These are phyloP conservation scores for Vanessa atalanta DNA, from an alignment of 1,140 invertebrate genomes.

Conservation along the genomic window DNA sequence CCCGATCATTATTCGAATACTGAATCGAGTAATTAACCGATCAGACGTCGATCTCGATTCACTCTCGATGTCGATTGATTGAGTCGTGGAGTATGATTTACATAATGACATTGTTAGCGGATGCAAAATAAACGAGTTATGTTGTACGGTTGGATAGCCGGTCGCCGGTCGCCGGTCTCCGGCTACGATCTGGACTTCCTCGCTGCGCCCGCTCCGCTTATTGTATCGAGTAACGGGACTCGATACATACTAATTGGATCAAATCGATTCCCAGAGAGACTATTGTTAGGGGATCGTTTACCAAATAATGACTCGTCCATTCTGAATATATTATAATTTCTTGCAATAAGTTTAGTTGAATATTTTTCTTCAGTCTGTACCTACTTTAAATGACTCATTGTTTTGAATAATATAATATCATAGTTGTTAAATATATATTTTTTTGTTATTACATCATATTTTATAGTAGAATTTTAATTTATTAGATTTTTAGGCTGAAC, in stretches of 20 bases:
- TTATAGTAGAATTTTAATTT: background rate
- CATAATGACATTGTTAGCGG: slow-evolving; percentile 68
- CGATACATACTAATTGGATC: slow-evolving; percentile 44
- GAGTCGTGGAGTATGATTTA: slow-evolving; percentile 43
- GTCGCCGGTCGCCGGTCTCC: slow-evolving; percentile 16
- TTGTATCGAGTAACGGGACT: slow-evolving; percentile 31
- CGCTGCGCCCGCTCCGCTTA: slow-evolving; percentile 6
- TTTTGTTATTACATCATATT: background rate
- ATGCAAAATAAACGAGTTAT: slow-evolving; percentile 60
- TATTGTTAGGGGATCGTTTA: slow-evolving; percentile 32
- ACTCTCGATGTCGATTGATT: slow-evolving; percentile 55
- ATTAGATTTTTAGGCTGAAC: background rate
- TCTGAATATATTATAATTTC: slow-evolving; percentile 9
- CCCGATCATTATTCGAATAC: slow-evolving; percentile 41
- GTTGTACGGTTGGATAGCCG: slow-evolving; percentile 13
- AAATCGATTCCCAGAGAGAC: slow-evolving; percentile 37
- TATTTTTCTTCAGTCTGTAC: slow-evolving; percentile 1
- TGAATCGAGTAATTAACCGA: slow-evolving; percentile 43
- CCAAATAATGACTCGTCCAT: slow-evolving; percentile 16
- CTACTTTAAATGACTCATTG: background rate
- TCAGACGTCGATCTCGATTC: slow-evolving; percentile 47
- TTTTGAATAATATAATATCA: background rate
- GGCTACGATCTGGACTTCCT: background rate
- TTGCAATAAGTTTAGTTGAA: background rate
- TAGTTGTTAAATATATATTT: background rate